Percentiles rank a stretch among this genome's conserved stretches.
phyloP scores from a whole-genome alignment of 2,113 vertebrate species.

The Lipophrys pholis region DNA sequence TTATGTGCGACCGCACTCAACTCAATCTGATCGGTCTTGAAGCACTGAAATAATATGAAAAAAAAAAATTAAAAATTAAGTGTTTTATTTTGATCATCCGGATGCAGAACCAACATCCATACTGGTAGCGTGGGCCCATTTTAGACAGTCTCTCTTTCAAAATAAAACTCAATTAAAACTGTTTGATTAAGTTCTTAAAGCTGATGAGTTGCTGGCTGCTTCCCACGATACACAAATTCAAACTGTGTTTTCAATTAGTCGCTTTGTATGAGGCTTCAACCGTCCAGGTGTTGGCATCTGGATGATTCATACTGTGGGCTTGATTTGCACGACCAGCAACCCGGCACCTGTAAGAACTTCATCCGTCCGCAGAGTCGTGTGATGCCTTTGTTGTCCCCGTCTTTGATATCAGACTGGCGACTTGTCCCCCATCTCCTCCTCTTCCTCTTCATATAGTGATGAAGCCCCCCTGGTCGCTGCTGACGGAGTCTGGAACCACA shows the following conservation, averaged over 20 bases:
- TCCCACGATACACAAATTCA: slow-evolving; percentile 41
- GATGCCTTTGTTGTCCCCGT: slow-evolving; percentile 24
- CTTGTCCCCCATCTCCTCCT: slow-evolving; percentile 2
- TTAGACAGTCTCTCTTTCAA: slow-evolving; percentile 2
- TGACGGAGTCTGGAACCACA: slow-evolving; percentile 90
- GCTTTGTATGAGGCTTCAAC: background rate
- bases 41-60: background rate
- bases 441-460: slow-evolving; percentile 86
- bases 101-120: background rate
- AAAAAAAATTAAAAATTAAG: slow-evolving; percentile 24
- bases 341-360: slow-evolving; percentile 35
- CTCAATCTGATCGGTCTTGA: slow-evolving; percentile 1
- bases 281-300: slow-evolving; percentile 5
- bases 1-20: background rate
- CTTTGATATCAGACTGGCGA: background rate
- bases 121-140: background rate
- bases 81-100: slow-evolving; percentile 7
- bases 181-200: slow-evolving; percentile 16
- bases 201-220: background rate
- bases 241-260: background rate
- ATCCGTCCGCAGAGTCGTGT: slow-evolving; percentile 18
- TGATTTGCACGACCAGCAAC: slow-evolving; percentile 10
- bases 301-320: slow-evolving; percentile 3
- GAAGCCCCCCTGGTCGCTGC: slow-evolving; percentile 92
- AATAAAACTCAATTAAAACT: slow-evolving; percentile 4